A percentile compares a stretch with the other conserved stretches of the same genome.
These are phyloP conservation scores for Drosophila bocki DNA, from an alignment of 1,140 invertebrate genomes.

Conservation along the genomic window DNA sequence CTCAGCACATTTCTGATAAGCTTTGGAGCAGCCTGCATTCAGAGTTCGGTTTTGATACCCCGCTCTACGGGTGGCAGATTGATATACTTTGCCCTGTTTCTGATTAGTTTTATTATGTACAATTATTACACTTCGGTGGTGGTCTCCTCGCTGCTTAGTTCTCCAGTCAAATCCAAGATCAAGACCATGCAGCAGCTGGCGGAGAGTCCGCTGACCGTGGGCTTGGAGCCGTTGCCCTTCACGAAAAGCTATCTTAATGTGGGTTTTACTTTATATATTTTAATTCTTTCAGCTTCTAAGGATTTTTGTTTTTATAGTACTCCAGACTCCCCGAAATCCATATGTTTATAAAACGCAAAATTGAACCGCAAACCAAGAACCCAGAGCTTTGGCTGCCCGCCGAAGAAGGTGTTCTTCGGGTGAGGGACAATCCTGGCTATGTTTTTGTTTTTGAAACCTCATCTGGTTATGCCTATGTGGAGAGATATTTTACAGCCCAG, in stretches of 20 bases:
- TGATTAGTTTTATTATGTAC: constrained; percentile 80
- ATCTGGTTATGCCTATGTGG: constrained; percentile 67
- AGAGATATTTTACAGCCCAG: constrained; percentile 62
- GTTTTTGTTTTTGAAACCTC: constrained; percentile 69
- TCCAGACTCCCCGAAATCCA: constrained; percentile 61
- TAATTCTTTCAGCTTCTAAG: neutral
- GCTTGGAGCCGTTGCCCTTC: constrained; percentile 70
- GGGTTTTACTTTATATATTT: constrained; percentile 1
- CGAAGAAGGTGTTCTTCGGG: constrained; percentile 60
- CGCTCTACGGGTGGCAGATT: constrained; percentile 67
- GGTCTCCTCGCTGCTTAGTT: constrained; percentile 75
- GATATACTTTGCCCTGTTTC: constrained; percentile 63
- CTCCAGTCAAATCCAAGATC: constrained; percentile 76
- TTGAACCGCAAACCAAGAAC: constrained; percentile 52
- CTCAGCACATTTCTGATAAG: constrained; percentile 62
- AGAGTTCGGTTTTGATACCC: constrained; percentile 69
- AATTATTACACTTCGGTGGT: constrained; percentile 83
- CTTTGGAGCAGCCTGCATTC: constrained; percentile 76
- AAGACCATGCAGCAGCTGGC: constrained; percentile 72
- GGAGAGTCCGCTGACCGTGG: constrained; percentile 70
- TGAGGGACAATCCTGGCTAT: constrained; percentile 74
- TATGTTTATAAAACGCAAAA: constrained; percentile 62
- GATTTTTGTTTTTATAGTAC: constrained; percentile 34
- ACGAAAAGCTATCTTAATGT: constrained; percentile 78
- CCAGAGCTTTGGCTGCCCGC: constrained; percentile 69